A percentile compares a stretch with the other conserved stretches of the same genome.
Conservation (phyloP, 2,888 invertebrate species). For the Acleris literana region DNA sequence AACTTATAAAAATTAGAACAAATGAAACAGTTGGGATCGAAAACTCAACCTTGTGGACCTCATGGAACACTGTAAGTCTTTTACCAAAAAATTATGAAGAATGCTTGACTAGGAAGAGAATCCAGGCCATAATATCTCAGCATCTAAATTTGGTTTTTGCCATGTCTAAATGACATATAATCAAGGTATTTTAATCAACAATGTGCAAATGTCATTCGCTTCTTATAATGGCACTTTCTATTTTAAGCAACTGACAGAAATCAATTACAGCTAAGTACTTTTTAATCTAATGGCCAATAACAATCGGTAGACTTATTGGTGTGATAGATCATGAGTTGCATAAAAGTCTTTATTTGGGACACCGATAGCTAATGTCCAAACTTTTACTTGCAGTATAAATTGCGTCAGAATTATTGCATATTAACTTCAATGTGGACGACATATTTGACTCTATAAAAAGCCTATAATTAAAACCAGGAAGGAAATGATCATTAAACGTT, state of each 20-base stretch:
- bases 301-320: constrained; percentile 1
- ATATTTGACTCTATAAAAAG: too few relatives aligned
- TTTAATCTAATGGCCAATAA: constrained; percentile 10
- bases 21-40: too few relatives aligned
- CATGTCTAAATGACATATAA: too few relatives aligned
- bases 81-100: too few relatives aligned
- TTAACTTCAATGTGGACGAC: too few relatives aligned
- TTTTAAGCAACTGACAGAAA: constrained; percentile 17
- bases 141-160: too few relatives aligned
- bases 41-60: too few relatives aligned
- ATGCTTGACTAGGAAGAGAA: too few relatives aligned
- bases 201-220: constrained; percentile 13
- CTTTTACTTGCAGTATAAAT: neutral
- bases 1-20: too few relatives aligned
- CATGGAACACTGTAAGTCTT: too few relatives aligned
- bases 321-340: neutral
- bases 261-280: constrained; percentile 22
- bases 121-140: too few relatives aligned
- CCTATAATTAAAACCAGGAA: neutral
- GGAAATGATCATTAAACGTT: neutral
- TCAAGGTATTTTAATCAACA: constrained; percentile 5
- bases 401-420: too few relatives aligned
- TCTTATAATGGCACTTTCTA: constrained; percentile 25
- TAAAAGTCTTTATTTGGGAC: neutral
- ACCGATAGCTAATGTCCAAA: neutral